A percentile compares a stretch with the other conserved stretches of the same genome.
Conservation (phyloP, 1,140 invertebrate species). For the Lutraria rhynchaena region DNA sequence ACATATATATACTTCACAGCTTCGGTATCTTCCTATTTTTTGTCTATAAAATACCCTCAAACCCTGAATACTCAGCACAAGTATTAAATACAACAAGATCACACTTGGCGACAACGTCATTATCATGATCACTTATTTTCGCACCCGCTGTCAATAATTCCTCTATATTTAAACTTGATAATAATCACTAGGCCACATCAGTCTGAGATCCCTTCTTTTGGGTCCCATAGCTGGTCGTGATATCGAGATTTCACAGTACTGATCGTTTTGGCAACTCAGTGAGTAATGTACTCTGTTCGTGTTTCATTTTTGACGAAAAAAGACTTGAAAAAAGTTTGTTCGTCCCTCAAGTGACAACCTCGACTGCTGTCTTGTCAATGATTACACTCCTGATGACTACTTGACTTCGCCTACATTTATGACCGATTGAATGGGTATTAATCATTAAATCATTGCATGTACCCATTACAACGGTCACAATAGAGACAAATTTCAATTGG, state of each 20-base stretch:
- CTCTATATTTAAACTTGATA: no score
- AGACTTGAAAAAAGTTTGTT: no score
- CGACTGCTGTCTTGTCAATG: not conserved
- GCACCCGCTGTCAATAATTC: not conserved
- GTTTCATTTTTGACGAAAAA: no score
- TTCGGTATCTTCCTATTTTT: not conserved
- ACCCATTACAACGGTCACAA: slow-evolving; percentile 17
- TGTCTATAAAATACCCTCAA: not conserved
- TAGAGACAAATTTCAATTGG: not conserved
- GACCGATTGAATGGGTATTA: not conserved
- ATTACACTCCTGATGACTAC: not conserved
- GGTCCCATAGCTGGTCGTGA: no score
- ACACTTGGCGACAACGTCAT: not conserved
- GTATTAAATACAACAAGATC: not conserved
- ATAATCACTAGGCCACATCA: no score
- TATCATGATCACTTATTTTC: not conserved
- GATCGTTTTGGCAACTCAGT: no score
- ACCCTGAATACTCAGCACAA: not conserved
- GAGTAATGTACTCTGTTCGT: no score
- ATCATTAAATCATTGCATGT: not conserved
- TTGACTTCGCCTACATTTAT: not conserved
- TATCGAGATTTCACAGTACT: no score
- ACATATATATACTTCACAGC: not conserved
- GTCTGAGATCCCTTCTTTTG: no score
- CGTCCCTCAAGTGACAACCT: no score